A percentile compares a stretch with the other conserved stretches of the same genome.
These are phyloP conservation scores for Trichogramma pretiosum DNA, from an alignment of 1,140 invertebrate species.

Conservation along the genomic window DNA sequence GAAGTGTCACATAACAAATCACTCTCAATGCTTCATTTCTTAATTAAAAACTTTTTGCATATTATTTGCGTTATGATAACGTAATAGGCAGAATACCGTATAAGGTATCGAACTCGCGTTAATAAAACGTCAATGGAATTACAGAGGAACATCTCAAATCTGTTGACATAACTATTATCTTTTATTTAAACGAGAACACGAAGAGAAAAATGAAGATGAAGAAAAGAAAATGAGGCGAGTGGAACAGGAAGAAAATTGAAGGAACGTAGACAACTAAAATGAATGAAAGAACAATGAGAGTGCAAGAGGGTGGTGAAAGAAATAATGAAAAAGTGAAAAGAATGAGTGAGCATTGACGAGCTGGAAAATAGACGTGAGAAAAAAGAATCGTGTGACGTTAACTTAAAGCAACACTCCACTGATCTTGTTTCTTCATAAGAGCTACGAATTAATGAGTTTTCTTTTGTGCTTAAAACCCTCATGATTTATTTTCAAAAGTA, in stretches of 20 bases:
- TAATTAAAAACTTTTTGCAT: no score
- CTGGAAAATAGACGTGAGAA: conserved; percentile 7
- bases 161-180: neutral
- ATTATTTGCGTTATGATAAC: no score
- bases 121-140: no score
- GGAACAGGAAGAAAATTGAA: no score
- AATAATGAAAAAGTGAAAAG: conserved; percentile 1
- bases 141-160: no score
- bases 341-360: conserved; percentile 5
- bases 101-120: no score
- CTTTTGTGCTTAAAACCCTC: neutral
- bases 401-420: conserved; percentile 8
- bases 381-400: conserved; percentile 3
- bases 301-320: no score
- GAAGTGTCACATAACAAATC: no score
- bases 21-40: no score
- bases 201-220: neutral
- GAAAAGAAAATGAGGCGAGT: conserved; percentile 5
- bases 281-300: conserved; percentile 9
- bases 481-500: no score
- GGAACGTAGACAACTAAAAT: neutral
- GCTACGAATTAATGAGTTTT: conserved; percentile 10
- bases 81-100: no score
- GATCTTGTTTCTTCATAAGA: conserved; percentile 3
- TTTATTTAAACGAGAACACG: neutral